A percentile compares a stretch with the other conserved stretches of the same genome.
Evolutionary conservation across 2,113 vertebrate genomes (phyloP).

Genomic region (Nothoprocta perdicaria): DNA sequence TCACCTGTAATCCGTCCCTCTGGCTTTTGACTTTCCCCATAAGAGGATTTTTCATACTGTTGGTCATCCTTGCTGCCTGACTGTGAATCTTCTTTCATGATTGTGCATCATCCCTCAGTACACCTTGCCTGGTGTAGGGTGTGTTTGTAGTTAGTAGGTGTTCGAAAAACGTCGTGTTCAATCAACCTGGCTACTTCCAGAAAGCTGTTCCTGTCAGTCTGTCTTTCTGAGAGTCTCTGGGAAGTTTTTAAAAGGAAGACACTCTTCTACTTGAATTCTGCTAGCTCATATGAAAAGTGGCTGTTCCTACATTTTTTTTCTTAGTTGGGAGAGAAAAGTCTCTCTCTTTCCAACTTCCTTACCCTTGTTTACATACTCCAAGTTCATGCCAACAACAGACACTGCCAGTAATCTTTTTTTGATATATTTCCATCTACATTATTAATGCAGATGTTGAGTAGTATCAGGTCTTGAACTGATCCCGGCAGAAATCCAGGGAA

Average conservation of each 20-base stretch:
- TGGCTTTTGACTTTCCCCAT: background rate
- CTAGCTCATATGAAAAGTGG: background rate
- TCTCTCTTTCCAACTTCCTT: background rate
- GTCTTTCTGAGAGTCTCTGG: background rate
- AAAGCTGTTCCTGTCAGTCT: background rate
- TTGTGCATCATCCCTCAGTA: background rate
- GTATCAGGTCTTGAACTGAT: background rate
- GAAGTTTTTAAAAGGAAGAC: background rate
- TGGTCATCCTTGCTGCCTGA: background rate
- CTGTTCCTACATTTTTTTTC: background rate
- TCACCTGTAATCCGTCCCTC: background rate
- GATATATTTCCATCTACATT: background rate
- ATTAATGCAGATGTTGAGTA: background rate
- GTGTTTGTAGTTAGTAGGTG: background rate
- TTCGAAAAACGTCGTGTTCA: background rate
- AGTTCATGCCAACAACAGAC: background rate
- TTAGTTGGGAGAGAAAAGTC: background rate
- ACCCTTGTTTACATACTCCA: background rate
- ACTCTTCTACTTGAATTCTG: background rate
- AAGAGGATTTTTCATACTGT: background rate
- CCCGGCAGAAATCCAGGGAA: background rate
- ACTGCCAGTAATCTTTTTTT: background rate
- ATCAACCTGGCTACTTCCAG: slow-evolving; percentile 3
- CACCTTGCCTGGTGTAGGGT: background rate
- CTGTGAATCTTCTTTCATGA: background rate